phyloP scores from a whole-genome alignment of 2,888 invertebrate species.

The Synergus laeviventris region DNA sequence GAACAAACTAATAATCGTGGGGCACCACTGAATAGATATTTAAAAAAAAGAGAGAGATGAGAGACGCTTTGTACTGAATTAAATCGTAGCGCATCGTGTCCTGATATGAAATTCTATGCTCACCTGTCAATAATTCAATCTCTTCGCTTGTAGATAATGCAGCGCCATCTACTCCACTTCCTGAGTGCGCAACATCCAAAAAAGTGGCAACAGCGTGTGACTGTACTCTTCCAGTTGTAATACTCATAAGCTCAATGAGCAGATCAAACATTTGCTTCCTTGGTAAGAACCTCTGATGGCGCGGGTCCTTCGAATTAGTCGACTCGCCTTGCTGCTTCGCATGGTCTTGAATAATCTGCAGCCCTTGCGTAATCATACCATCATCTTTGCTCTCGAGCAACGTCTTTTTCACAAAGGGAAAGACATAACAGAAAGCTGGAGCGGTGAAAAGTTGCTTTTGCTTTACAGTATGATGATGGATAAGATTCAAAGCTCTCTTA shows the following conservation, averaged over 20 bases:
- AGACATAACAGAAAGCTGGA: slow-evolving; percentile 89
- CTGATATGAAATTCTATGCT: neutral
- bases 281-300: slow-evolving; percentile 88
- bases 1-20: no score
- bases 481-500: slow-evolving; percentile 80
- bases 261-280: slow-evolving; percentile 88
- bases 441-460: slow-evolving; percentile 79
- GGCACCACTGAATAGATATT: no score
- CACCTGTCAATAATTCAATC: slow-evolving; percentile 81
- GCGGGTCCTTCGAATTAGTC: slow-evolving; percentile 77
- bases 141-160: slow-evolving; percentile 83
- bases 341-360: slow-evolving; percentile 85
- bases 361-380: slow-evolving; percentile 79
- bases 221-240: slow-evolving; percentile 84
- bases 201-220: slow-evolving; percentile 88
- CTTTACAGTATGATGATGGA: slow-evolving; percentile 78
- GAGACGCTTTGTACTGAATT: no score
- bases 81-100: no score
- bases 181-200: slow-evolving; percentile 86
- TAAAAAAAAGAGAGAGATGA: no score
- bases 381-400: slow-evolving; percentile 78
- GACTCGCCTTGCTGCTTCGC: slow-evolving; percentile 80
- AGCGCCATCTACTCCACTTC: slow-evolving; percentile 83
- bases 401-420: slow-evolving; percentile 85
- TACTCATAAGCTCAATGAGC: slow-evolving; percentile 86